Evolutionary conservation across 2,888 invertebrate species (phyloP), one percentile per base, ranked within the genome.

Genomic region (Rotaria socialis): DNA sequence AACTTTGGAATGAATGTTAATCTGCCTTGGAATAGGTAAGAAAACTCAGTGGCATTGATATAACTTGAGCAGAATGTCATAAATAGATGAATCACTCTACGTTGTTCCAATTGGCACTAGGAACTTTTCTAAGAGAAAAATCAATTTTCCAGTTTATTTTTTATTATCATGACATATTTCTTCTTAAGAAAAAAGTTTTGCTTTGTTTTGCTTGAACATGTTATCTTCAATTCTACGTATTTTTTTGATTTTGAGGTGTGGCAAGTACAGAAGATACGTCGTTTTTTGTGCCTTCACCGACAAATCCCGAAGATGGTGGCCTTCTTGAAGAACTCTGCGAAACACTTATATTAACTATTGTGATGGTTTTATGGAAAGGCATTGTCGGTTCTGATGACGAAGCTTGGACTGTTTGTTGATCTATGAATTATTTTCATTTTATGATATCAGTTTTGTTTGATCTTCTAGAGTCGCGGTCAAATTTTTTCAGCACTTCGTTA

Each of bases 331-430:
- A 80, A 80, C 41, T 80, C 3, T 80, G 80, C 47, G 80, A 80
- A 80, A 80, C 80, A 47, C 16, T 80, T 1, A 43, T 80, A 19
- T n/a, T 80, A 80, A 41, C 43, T 75, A 89, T 93, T 67, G 93
- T 93, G 88, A 93, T 93, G 22, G 88, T 94, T 1, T 92, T 93
- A 89, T 93, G 93, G 93, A 92, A 93, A 88, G 93, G 93, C 27
- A 92, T 93, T 41, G 92, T 92, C 86, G 93, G 93, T 85, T 92
- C 93, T 43, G 92, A 92, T 88, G 91, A 92, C 50, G 91, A 92
- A 24, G 92, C 92, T 56, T 94, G 93, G 93, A 93, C 92, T 91
- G 92, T 92, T 88, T 88, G 87, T 87, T 47, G n/a, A n/a, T 85
- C 2, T n/a, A 41, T 22, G 19, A 27, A n/a, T 67, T 0, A 10